Evolutionary conservation across 2,888 invertebrate species (phyloP), one percentile per base, ranked within the genome.

Genomic region (Diarsia mendica): DNA sequence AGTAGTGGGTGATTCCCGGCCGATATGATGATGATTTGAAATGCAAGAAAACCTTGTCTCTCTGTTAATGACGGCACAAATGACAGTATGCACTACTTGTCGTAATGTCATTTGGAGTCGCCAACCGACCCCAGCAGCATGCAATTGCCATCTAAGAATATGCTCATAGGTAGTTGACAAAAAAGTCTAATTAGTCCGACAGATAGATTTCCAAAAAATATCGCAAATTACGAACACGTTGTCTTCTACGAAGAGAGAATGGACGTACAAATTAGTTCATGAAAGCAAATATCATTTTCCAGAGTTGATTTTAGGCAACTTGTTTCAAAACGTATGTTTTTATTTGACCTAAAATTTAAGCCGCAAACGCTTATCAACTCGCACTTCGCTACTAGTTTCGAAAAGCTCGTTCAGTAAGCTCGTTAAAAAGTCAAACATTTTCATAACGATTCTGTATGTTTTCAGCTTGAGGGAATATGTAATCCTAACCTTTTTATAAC

Each of bases 381-480:
- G 49, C 63, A 72, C 48, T 66, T 72, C 9, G 44, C 20, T 53
- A 82, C 73, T 82, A 72, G 79, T 67, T 85, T 51, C 60, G 58
- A 82, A 83, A 85, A 60, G 33, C 63, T 74, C 73, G 77, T 68
- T 83, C 77, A 65, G 70, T 65, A 81, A 71, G 48, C 77, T 83
- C 71, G 79, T 85, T 83, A 78, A 83, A 81, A 85, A 83, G 63
- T 85, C 71, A 85, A 78, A 78, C 72, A 78, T 74, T 72, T 70
- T 78, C 63, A 64, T 69, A 77, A 85, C 72, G 80, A 74, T 70
- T 69, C 65, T 33, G 67, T 72, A 72, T 75, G 70, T 84, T 84
- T 72, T 72, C 20, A 66, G 71, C 55, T 49, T 70, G 63, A 33
- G 39, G 33, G 28, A 73, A 58, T 55, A 58, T 58, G 69, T 72